phyloP scores from a whole-genome alignment of 1,140 invertebrate genomes.

The Panagrolaimus sp. region DNA sequence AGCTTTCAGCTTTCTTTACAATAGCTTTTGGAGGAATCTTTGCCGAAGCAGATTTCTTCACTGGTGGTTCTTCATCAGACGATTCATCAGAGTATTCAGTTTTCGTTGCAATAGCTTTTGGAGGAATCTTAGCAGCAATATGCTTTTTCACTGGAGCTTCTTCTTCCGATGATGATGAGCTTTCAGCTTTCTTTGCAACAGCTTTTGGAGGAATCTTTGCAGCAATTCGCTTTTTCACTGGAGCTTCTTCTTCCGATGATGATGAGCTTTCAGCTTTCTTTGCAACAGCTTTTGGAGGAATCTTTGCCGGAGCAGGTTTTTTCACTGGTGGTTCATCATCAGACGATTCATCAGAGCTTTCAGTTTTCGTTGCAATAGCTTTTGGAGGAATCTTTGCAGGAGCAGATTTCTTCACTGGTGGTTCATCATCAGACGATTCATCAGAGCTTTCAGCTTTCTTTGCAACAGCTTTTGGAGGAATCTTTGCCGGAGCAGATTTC shows the following conservation, averaged over 20 bases:
- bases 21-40: not conserved
- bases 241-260: not conserved
- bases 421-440: slow-evolving; percentile 11
- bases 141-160: slow-evolving; percentile 11
- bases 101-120: slow-evolving; percentile 17
- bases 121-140: not conserved
- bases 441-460: not conserved
- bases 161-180: not conserved
- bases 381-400: not conserved
- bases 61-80: not conserved
- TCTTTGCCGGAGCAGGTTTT: slow-evolving; percentile 21
- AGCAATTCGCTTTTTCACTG: no score
- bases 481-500: slow-evolving; percentile 12
- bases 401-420: not conserved
- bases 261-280: not conserved
- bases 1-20: not conserved
- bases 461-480: slow-evolving; percentile 17
- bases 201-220: not conserved
- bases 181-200: not conserved
- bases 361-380: not conserved
- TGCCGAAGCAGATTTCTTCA: not conserved
- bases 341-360: slow-evolving; percentile 16
- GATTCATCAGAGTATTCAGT: slow-evolving; percentile 16
- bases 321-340: slow-evolving; percentile 18
- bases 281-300: not conserved